These are phyloP conservation scores for Nomada goodeniana DNA, from an alignment of 2,888 invertebrate genomes.

Conservation along the genomic window DNA sequence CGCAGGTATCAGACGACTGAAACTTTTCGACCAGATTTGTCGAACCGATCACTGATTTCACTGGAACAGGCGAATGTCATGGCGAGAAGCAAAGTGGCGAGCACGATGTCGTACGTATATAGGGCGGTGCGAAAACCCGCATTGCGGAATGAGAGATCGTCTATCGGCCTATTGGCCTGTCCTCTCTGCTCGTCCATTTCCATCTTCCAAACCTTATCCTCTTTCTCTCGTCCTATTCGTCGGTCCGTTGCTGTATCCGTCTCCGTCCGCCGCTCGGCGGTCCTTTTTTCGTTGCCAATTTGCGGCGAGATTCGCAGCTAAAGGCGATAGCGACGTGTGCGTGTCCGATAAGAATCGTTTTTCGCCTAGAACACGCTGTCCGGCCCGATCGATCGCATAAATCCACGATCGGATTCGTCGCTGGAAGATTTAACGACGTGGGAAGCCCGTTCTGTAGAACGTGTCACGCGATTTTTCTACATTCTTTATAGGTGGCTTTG, in stretches of 20 bases:
- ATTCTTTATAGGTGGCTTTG: conserved; percentile 21
- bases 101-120: conserved; percentile 49
- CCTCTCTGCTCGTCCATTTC: conserved; percentile 43
- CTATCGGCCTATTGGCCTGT: conserved; percentile 68
- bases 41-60: neutral
- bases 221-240: conserved; percentile 17
- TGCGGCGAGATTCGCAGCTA: conserved; percentile 63
- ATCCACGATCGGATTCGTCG: conserved; percentile 29
- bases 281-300: conserved; percentile 62
- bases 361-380: neutral
- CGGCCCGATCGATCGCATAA: conserved; percentile 47
- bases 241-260: conserved; percentile 29
- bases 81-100: conserved; percentile 62
- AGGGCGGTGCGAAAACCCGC: conserved; percentile 68
- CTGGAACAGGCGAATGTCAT: conserved; percentile 29
- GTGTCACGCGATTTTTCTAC: conserved; percentile 30
- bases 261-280: conserved; percentile 40
- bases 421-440: conserved; percentile 46
- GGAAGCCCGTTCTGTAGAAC: neutral
- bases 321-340: conserved; percentile 53
- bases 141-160: conserved; percentile 74
- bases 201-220: conserved; percentile 18
- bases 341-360: conserved; percentile 55
- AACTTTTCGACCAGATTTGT: neutral
- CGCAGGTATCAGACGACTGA: neutral